Conservation (phyloP, 1,140 invertebrate genomes). For the Drosophila dunni region DNA sequence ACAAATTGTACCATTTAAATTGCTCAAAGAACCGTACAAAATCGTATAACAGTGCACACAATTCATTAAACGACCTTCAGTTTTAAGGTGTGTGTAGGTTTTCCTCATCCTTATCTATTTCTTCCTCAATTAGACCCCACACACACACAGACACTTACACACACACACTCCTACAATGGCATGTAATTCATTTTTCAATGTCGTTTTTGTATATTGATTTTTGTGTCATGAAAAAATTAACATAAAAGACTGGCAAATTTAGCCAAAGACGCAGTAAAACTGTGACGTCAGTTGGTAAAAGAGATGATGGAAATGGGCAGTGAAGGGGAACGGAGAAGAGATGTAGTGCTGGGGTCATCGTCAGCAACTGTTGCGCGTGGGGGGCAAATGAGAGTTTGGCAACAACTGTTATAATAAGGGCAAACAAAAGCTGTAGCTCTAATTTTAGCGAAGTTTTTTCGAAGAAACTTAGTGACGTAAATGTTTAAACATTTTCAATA, state of each 20-base stretch:
- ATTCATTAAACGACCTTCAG: constrained; percentile 10
- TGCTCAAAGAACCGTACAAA: neutral
- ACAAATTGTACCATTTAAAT: neutral
- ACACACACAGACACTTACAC: neutral
- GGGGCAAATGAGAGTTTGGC: neutral
- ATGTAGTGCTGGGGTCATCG: constrained; percentile 5
- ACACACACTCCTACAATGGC: neutral
- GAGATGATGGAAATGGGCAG: constrained; percentile 7
- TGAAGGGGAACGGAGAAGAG: neutral
- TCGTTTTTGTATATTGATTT: constrained; percentile 67
- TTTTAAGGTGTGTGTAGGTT: constrained; percentile 4
- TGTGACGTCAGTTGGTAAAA: constrained; percentile 65
- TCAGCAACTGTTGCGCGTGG: constrained; percentile 45
- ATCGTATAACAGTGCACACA: neutral
- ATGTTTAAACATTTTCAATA: too few species aligned
- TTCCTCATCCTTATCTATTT: constrained; percentile 22
- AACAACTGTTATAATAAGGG: too few species aligned
- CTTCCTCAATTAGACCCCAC: neutral
- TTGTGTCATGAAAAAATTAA: constrained; percentile 63
- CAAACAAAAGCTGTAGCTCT: too few species aligned
- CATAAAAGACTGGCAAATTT: constrained; percentile 55
- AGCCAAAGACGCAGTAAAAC: constrained; percentile 58
- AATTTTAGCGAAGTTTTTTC: too few species aligned
- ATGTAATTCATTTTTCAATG: constrained; percentile 40
- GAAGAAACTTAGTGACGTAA: too few species aligned